phyloP scores from a whole-genome alignment of 2,113 vertebrate genomes.

The Coptodon bakossiorum region DNA sequence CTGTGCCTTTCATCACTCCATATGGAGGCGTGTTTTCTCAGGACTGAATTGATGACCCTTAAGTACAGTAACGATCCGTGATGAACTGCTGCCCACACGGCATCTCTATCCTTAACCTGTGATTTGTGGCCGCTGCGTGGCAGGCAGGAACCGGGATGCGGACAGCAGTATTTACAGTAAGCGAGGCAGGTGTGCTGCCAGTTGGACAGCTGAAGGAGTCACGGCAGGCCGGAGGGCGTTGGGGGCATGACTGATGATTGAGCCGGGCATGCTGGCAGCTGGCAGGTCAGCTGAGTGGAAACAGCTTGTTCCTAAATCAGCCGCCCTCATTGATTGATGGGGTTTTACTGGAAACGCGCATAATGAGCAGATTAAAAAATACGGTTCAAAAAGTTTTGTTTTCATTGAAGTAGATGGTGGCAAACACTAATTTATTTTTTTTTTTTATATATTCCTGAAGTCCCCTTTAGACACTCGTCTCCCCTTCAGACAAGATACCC shows the following conservation, averaged over 20 bases:
- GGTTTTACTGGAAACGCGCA: neutral
- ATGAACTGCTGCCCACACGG: neutral
- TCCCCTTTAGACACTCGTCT: neutral
- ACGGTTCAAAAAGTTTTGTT: neutral
- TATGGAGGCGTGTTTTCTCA: neutral
- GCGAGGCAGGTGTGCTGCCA: conserved; percentile 15
- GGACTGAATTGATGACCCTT: conserved; percentile 2
- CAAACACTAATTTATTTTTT: rapidly evolving
- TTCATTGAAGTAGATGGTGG: neutral
- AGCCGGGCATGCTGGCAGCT: conserved; percentile 11
- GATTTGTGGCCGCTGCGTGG: neutral
- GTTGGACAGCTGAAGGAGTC: conserved; percentile 16
- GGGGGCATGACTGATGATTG: conserved; percentile 37
- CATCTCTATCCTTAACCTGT: conserved; percentile 6
- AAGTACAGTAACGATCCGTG: conserved; percentile 23
- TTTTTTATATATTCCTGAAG: neutral
- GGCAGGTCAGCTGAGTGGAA: conserved; percentile 12
- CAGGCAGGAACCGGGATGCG: neutral
- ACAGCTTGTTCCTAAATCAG: conserved; percentile 41
- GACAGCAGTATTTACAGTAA: conserved; percentile 9
- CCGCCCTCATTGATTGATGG: conserved; percentile 4
- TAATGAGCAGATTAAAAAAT: neutral
- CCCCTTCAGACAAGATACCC: neutral
- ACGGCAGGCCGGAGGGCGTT: conserved; percentile 5
- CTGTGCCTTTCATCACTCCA: neutral